Conservation (phyloP, 2,797 vertebrate genomes). For the Gorsachius magnificus region DNA sequence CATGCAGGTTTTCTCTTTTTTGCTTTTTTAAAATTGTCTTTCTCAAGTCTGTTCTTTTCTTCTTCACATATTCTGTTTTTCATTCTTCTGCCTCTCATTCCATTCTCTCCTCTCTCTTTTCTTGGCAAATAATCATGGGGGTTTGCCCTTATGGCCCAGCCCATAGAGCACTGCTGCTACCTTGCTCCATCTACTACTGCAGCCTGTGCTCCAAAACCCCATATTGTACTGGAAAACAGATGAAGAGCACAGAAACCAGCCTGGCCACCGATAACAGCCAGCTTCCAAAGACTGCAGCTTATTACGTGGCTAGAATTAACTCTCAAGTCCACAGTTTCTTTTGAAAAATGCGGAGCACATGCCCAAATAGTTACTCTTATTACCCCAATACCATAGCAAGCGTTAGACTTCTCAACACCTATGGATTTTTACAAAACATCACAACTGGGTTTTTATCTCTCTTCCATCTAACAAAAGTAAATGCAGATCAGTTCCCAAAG, state of each 20-base stretch:
- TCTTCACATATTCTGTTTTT: neutral
- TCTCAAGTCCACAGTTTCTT: neutral
- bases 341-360: neutral
- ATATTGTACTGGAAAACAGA: neutral
- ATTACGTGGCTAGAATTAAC: neutral
- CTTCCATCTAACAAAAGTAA: neutral
- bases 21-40: neutral
- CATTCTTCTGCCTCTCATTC: neutral
- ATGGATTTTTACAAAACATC: neutral
- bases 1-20: neutral
- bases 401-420: neutral
- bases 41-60: neutral
- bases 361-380: neutral
- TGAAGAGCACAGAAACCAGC: neutral
- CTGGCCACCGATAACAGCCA: neutral
- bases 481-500: conserved; percentile 9
- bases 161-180: neutral
- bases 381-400: neutral
- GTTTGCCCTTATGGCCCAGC: neutral
- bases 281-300: neutral
- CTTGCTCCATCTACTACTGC: conserved; percentile 3
- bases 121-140: neutral
- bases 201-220: neutral
- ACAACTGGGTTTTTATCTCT: neutral
- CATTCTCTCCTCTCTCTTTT: neutral